Base-by-base conservation (phyloP, 2,797 vertebrate genomes). In the Propithecus perrieri region DNA sequence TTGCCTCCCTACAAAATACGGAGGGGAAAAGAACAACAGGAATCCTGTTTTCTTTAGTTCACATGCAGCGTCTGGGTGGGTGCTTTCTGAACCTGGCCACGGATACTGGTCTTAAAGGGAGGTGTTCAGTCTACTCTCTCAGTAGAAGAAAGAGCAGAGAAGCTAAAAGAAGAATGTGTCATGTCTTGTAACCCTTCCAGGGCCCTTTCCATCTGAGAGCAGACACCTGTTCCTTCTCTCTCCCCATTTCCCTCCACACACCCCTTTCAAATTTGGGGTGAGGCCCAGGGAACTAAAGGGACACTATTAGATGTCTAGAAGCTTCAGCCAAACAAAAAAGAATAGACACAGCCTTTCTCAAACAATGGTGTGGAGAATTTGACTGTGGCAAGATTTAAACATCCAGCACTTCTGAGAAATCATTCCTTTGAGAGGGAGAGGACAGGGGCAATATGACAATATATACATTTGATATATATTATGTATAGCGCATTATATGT, bases 21-120 rank as follows among this genome's bases (percentile, higher is more conserved):
- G 57, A 83, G 35, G 55, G 33, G n/a, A 33, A 20, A 8, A 33
- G 26, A 55, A 5, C 2, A 1, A 5, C 4, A 18, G 59, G 46
- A 59, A 35, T 9, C n/a, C 0, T 13, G 0, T 2, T 33, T 41
- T 41, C 48, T n/a, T 18, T 17, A 59, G n/a, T 41, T 50, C 5
- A 7, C 0, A 1, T 5, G 59, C 17, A 13, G 57, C 2, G 0
- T 28, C 48, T 11, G 13, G 41, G 89, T 3, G 1, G 7, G 35
- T 57, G 80, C 67, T 41, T 14, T 26, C 14, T 20, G 20, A 17
- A 41, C 61, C 33, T 3, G n/a, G 55, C 46, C 26, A 1, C 1
- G 1, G 7, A 28, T 14, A 11, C 11, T 17, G 76, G 20, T 38
- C 38, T 20, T 22, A 24, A 84, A 48, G 55, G 65, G 65, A 20